Evolutionary conservation across 2,888 invertebrate genomes (phyloP), one percentile per base, ranked within the genome.

Genomic region (Sisyra terminalis): DNA sequence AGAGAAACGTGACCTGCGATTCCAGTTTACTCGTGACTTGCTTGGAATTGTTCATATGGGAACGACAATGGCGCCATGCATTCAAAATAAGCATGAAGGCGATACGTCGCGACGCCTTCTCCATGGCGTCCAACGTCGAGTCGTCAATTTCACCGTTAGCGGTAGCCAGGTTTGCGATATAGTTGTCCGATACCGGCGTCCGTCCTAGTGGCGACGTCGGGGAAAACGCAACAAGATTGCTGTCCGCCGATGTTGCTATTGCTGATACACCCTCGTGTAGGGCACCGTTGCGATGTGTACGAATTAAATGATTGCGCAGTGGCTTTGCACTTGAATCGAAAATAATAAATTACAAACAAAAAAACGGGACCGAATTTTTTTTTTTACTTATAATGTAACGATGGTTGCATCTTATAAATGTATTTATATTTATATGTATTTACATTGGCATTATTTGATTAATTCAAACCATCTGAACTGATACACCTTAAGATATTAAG

Each of bases 41-140:
- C 17, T 17, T 16, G 11, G 34, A 16, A 14, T 14, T 32, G 18
- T 15, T 13, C 13, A 32, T 10, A 16, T 34, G 17, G 24, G 17
- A 15, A 34, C 34, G 32, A 41, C 41, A 34, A 8, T 32, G 37
- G 10, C 43, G 43, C 43, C 43, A 43, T 18, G 43, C 43, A 14
- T 43, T 37, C 18, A 43, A 34, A 29, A 43, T 37, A 11, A 43
- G 35, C 30, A 43, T n/a, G 16, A 24, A 18, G 15, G 29, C 37
- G 31, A 43, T 38, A 29, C 43, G 43, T 43, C 38, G 16, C 8
- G 43, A 14, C 16, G 38, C 38, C 30, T 36, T n/a, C 9, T 29
- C 11, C 29, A 18, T 17, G 38, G 9, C 17, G 11, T 17, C 3
- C 17, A 18, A n/a, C 13, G 15, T 32, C 17, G 17, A 8, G 9